phyloP scores from a whole-genome alignment of 2,797 vertebrate genomes.

The Lutjanus argentimaculatus region DNA sequence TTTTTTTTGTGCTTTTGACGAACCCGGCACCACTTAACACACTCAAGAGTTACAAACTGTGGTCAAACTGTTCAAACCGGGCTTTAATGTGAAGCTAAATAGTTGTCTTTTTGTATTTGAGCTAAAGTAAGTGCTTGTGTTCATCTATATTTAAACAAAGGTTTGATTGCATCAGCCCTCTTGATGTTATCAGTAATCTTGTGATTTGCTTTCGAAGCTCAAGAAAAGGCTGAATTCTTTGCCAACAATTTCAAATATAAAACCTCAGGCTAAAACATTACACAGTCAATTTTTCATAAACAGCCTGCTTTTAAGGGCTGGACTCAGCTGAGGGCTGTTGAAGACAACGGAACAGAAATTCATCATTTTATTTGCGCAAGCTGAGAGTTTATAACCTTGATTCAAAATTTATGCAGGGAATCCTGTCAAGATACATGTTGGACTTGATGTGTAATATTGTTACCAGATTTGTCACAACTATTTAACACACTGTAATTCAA shows the following conservation, averaged over 20 bases:
- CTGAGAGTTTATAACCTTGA: constrained; percentile 12
- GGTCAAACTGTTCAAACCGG: constrained; percentile 15
- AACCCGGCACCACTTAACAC: neutral
- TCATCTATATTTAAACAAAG: constrained; percentile 63
- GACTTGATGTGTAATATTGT: neutral
- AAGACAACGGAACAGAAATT: constrained; percentile 29
- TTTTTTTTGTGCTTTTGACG: neutral
- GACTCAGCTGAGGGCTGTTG: constrained; percentile 11
- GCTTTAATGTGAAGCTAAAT: constrained; percentile 26
- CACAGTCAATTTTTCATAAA: constrained; percentile 53
- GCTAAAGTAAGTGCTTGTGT: constrained; percentile 16
- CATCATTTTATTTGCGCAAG: constrained; percentile 11
- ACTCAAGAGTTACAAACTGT: constrained; percentile 11
- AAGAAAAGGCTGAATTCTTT: constrained; percentile 36
- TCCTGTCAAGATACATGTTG: neutral
- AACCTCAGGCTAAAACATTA: constrained; percentile 57
- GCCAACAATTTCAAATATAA: constrained; percentile 37
- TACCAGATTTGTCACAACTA: neutral
- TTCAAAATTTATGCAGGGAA: neutral
- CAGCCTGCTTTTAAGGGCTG: constrained; percentile 25
- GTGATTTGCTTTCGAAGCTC: constrained; percentile 46
- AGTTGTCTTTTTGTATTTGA: constrained; percentile 26
- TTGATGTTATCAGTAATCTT: constrained; percentile 44
- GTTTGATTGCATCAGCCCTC: constrained; percentile 52
- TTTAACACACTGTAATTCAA: neutral